Percentiles rank a stretch among this genome's conserved stretches.
Evolutionary conservation across 2,888 invertebrate genomes (phyloP).

Genomic region (Protula sp.): DNA sequence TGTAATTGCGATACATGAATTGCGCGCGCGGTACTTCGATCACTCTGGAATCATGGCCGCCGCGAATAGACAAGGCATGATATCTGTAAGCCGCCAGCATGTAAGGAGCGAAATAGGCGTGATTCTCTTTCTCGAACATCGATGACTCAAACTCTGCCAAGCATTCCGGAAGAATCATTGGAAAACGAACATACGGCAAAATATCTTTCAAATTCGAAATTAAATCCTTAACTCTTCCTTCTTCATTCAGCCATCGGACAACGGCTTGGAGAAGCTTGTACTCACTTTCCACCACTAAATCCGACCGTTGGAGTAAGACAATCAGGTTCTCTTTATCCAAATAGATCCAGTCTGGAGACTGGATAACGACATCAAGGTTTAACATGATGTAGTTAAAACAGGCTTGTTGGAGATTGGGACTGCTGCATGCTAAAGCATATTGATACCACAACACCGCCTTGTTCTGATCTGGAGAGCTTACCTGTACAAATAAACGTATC

Average conservation of each 20-base stretch:
- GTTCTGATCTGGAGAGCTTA: slow-evolving; percentile 13
- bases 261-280: slow-evolving; percentile 72
- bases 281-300: slow-evolving; percentile 83
- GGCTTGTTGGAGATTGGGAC: slow-evolving; percentile 16
- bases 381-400: slow-evolving; percentile 21
- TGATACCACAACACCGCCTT: slow-evolving; percentile 51
- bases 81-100: slow-evolving; percentile 54
- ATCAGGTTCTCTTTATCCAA: slow-evolving; percentile 76
- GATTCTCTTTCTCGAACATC: slow-evolving; percentile 32
- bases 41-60: slow-evolving; percentile 5
- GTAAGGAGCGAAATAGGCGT: slow-evolving; percentile 38
- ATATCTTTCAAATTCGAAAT: slow-evolving; percentile 50
- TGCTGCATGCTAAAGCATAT: slow-evolving; percentile 32
- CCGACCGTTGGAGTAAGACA: slow-evolving; percentile 68
- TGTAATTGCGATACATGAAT: slow-evolving; percentile 53
- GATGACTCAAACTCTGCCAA: slow-evolving; percentile 68
- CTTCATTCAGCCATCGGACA: slow-evolving; percentile 64
- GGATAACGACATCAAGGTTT: slow-evolving; percentile 22
- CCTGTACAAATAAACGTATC: slow-evolving; percentile 1
- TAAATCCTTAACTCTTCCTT: slow-evolving; percentile 61
- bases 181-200: slow-evolving; percentile 77
- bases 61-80: slow-evolving; percentile 50
- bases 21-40: slow-evolving; percentile 25
- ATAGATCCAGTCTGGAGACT: slow-evolving; percentile 54
- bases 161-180: slow-evolving; percentile 91